Conservation (phyloP, 2,888 invertebrate species). For the Nomada ferruginata region DNA sequence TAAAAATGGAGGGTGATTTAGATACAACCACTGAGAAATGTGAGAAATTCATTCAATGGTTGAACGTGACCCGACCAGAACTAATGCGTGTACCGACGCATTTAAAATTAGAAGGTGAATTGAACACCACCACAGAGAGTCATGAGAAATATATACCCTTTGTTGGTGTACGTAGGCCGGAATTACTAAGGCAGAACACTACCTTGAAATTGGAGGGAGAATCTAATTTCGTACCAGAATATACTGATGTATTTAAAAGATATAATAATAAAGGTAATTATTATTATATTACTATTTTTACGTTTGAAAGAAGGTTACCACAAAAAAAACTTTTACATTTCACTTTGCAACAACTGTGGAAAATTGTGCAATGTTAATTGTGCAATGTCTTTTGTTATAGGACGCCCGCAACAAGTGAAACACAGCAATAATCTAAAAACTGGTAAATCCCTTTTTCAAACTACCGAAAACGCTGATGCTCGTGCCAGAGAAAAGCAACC, state of each 20-base stretch:
- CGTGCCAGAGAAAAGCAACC: conserved; percentile 53
- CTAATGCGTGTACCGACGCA: conserved; percentile 83
- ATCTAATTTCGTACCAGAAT: conserved; percentile 84
- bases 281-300: too few species aligned
- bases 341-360: background rate
- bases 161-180: conserved; percentile 83
- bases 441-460: conserved; percentile 69
- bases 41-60: conserved; percentile 83
- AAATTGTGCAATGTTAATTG: background rate
- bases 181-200: conserved; percentile 82
- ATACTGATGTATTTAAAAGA: conserved; percentile 81
- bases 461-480: conserved; percentile 67
- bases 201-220: conserved; percentile 85
- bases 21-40: conserved; percentile 85
- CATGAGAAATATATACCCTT: conserved; percentile 83
- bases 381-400: conserved; percentile 60
- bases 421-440: conserved; percentile 76
- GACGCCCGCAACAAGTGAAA: conserved; percentile 70
- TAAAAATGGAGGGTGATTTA: conserved; percentile 85
- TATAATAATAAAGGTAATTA: conserved; percentile 71
- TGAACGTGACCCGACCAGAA: conserved; percentile 83
- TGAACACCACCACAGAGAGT: conserved; percentile 84
- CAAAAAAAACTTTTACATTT: too few species aligned
- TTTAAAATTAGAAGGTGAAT: conserved; percentile 85
- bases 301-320: too few species aligned